A percentile compares a stretch with the other conserved stretches of the same genome.
Conservation (phyloP, 2,888 invertebrate genomes). For the Mesochorus sp. region DNA sequence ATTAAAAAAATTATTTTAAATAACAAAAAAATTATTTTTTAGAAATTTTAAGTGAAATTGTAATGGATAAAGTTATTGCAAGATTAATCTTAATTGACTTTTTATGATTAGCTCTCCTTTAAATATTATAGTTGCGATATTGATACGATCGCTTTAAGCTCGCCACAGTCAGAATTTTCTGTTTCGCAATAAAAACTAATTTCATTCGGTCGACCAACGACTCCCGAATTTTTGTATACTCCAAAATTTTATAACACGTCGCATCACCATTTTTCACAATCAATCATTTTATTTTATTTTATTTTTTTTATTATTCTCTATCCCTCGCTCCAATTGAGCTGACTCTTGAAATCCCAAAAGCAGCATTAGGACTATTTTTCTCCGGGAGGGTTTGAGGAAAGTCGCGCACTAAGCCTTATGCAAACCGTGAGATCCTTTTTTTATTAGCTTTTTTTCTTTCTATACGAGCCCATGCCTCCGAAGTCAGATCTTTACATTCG, state of each 20-base stretch:
- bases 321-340: slow-evolving; percentile 21
- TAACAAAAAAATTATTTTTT: too few species aligned
- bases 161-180: too few species aligned
- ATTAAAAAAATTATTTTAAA: too few species aligned
- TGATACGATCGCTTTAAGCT: too few species aligned
- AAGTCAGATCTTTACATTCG: background rate
- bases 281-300: background rate
- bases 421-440: slow-evolving; percentile 6
- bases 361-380: background rate
- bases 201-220: too few species aligned
- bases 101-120: too few species aligned
- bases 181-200: too few species aligned
- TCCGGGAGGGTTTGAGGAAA: background rate
- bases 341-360: slow-evolving; percentile 5
- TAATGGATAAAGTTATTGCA: too few species aligned
- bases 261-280: background rate
- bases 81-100: too few species aligned
- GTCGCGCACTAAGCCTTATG: slow-evolving; percentile 25
- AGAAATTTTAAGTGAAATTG: too few species aligned
- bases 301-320: background rate
- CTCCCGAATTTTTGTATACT: too few species aligned
- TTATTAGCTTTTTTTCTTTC: background rate
- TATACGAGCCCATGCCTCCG: background rate
- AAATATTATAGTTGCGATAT: too few species aligned
- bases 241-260: background rate